Percentiles rank a stretch among this genome's conserved stretches.
Conservation (phyloP, 2,888 invertebrate genomes). For the Meandrusa payeni region DNA sequence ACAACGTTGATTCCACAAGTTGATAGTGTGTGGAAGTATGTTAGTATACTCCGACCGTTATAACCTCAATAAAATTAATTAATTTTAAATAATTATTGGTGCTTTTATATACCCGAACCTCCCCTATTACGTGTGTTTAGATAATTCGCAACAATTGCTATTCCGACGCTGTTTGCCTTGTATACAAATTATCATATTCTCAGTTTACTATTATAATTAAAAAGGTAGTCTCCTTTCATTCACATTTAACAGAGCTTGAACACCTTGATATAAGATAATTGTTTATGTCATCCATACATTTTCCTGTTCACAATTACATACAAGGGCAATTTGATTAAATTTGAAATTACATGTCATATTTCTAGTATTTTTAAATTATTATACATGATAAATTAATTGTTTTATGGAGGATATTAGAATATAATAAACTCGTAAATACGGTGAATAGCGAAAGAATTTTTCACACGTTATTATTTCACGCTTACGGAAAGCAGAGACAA, state of each 20-base stretch:
- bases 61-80: too few species aligned
- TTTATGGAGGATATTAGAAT: background rate
- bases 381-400: too few species aligned
- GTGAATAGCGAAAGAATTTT: background rate
- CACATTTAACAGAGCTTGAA: background rate
- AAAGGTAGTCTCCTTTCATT: constrained; percentile 15
- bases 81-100: too few species aligned
- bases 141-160: constrained; percentile 1
- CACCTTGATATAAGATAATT: constrained; percentile 12
- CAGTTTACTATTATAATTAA: constrained; percentile 8
- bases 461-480: constrained; percentile 18
- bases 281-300: constrained; percentile 1
- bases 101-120: too few species aligned
- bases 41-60: too few species aligned
- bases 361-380: too few species aligned
- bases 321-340: too few species aligned
- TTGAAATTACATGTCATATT: too few species aligned
- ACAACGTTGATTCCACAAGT: too few species aligned
- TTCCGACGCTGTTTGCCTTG: constrained; percentile 12
- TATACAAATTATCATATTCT: background rate
- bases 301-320: background rate
- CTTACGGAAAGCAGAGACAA: constrained; percentile 14
- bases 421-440: background rate
- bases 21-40: too few species aligned
- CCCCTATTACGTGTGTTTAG: constrained; percentile 1